phyloP scores from a whole-genome alignment of 2,113 vertebrate species.

The Myotis yumanensis region DNA sequence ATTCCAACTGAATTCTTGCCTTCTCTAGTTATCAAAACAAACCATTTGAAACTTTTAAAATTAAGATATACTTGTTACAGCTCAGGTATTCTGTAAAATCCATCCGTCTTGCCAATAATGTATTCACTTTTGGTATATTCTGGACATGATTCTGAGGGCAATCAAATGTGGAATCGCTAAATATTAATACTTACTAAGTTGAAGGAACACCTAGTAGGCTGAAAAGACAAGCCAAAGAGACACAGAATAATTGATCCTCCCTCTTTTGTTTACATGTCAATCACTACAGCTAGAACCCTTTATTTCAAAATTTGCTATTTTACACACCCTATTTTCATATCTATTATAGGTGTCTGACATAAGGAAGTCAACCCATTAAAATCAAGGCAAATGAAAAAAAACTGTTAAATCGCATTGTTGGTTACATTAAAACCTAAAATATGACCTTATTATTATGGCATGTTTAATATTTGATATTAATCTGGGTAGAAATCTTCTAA shows the following conservation, averaged over 20 bases:
- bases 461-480: not conserved
- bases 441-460: not conserved
- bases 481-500: not conserved
- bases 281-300: not conserved
- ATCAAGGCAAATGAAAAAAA: not conserved
- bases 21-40: conserved; percentile 41
- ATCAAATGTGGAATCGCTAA: not conserved
- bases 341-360: not conserved
- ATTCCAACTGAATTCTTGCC: not conserved
- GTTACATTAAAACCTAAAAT: not conserved
- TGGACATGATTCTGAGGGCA: not conserved
- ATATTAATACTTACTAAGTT: conserved; percentile 31
- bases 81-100: not conserved
- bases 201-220: not conserved
- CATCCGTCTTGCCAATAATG: not conserved
- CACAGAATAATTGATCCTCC: not conserved
- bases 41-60: not conserved
- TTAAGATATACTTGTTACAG: not conserved
- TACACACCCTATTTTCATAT: not conserved
- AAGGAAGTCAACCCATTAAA: not conserved
- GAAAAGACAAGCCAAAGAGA: conserved; percentile 17
- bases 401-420: not conserved
- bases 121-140: not conserved
- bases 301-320: not conserved
- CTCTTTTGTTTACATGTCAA: not conserved